Evolutionary conservation across 64 coral and sea anemone genomes (phyloP), one percentile per base, ranked within the genome.

Genomic region (Dendronephthya gigantea): DNA sequence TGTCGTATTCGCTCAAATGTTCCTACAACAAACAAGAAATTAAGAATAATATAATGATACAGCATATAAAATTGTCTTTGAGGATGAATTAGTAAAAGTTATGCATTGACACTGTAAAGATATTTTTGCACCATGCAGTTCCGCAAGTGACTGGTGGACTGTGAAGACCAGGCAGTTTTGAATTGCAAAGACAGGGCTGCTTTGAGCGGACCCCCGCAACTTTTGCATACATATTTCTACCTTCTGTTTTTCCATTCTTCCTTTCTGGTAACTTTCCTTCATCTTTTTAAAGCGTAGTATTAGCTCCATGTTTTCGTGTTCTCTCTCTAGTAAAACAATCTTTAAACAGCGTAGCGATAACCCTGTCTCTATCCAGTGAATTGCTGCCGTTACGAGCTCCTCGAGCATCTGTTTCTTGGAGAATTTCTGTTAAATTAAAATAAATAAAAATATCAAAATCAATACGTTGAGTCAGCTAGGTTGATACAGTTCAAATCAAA

Each of bases 301-400:
- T 87, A 85, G 43, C 84, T 83, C 25, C 76, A 32, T 41, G 87
- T 88, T 49, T 93, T 14, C 65, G 89, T 91, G 51, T 50, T 84
- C 19, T 81, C 85, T 86, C 89, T 27, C 79, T 88, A 90, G 91
- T 35, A 98, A 47, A 5, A 98, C 95, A 86, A 98, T 92, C 68
- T 98, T 98, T 8, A 98, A 85, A 31, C 48, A 93, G 0, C 90
- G 90, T 13, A 98, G 59, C 28, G 79, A 79, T 34, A 98, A 82
- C 0, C 95, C 95, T 55, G 92, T 56, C 82, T 98, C 93, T 65
- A 98, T 98, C 95, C 95, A 98, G 68, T 98, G 84, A 25, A 98
- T 86, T 72, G 95, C 95, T 76, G 95, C 88, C 48, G 93, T 52
- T 25, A 98, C 81, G 30, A 98, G 30, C 9, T 90, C 87, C 39